phyloP scores from a whole-genome alignment of 2,888 invertebrate species.

The Brenthis daphne region DNA sequence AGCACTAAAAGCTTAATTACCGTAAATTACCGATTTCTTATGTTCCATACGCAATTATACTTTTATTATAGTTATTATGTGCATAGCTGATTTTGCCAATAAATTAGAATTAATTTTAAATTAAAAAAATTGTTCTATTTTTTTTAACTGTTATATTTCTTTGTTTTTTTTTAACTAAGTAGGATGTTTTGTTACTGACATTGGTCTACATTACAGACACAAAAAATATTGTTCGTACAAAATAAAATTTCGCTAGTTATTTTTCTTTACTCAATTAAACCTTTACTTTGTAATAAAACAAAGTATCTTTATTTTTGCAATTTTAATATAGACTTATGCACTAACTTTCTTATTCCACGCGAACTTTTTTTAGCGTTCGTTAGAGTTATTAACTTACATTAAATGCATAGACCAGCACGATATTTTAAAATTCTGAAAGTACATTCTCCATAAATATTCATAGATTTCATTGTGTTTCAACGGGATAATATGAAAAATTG shows the following conservation, averaged over 20 bases:
- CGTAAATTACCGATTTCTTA: constrained; percentile 55
- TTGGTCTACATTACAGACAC: too few relatives aligned
- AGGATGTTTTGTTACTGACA: too few relatives aligned
- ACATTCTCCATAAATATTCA: constrained; percentile 12
- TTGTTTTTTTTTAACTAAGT: too few relatives aligned
- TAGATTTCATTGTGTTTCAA: constrained; percentile 9
- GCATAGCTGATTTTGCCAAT: background rate
- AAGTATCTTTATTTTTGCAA: constrained; percentile 10
- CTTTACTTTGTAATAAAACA: background rate
- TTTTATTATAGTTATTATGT: constrained; percentile 9
- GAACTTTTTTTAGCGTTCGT: constrained; percentile 16
- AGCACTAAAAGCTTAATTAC: constrained; percentile 69
- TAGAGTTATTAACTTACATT: constrained; percentile 19
- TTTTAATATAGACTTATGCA: constrained; percentile 4
- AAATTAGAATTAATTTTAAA: background rate
- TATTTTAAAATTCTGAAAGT: constrained; percentile 6
- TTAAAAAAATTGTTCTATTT: too few relatives aligned
- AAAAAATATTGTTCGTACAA: background rate
- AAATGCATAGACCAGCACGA: constrained; percentile 12
- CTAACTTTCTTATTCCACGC: constrained; percentile 16
- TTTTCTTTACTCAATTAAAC: constrained; percentile 1
- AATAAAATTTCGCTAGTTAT: background rate
- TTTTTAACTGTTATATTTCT: too few relatives aligned
- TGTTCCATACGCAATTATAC: constrained; percentile 10
- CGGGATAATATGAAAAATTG: constrained; percentile 11